Percentiles rank a stretch among this genome's conserved stretches.
These are phyloP conservation scores for Cladopsammia gracilis DNA, from an alignment of 64 coral and sea anemone genomes.

Conservation along the genomic window DNA sequence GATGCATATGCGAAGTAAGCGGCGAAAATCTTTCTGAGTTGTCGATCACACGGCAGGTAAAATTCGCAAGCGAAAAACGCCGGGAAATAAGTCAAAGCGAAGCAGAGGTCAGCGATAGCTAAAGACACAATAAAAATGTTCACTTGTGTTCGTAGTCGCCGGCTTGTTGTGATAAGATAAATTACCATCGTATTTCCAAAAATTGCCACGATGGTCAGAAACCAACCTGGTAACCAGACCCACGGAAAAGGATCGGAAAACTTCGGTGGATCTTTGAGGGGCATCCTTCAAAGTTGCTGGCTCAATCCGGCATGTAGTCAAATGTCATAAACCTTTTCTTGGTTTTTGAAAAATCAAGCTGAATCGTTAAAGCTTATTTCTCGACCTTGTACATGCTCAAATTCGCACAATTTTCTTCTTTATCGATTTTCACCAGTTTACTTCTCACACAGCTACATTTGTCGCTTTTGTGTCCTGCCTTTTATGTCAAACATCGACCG, in stretches of 20 bases:
- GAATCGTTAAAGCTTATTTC: no score
- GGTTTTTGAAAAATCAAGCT: no score
- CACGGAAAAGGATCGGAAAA: background rate
- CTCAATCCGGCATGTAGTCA: no score
- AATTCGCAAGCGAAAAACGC: constrained; percentile 7
- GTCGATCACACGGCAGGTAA: background rate
- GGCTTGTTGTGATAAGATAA: background rate
- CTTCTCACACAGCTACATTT: no score
- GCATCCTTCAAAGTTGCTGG: background rate
- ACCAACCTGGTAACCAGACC: constrained; percentile 24
- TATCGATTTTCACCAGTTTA: no score
- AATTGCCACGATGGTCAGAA: background rate
- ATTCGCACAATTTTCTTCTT: no score
- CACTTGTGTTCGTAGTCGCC: background rate
- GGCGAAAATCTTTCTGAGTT: background rate
- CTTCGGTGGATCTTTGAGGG: background rate
- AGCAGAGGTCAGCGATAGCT: background rate
- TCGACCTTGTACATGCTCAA: no score
- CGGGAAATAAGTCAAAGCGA: background rate
- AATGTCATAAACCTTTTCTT: no score
- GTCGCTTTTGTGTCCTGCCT: no score
- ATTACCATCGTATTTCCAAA: background rate
- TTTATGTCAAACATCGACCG: no score
- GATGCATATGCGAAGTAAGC: background rate
- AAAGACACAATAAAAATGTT: background rate